phyloP scores from a whole-genome alignment of 2,888 invertebrate species.

The Himalopsyche japonica region DNA sequence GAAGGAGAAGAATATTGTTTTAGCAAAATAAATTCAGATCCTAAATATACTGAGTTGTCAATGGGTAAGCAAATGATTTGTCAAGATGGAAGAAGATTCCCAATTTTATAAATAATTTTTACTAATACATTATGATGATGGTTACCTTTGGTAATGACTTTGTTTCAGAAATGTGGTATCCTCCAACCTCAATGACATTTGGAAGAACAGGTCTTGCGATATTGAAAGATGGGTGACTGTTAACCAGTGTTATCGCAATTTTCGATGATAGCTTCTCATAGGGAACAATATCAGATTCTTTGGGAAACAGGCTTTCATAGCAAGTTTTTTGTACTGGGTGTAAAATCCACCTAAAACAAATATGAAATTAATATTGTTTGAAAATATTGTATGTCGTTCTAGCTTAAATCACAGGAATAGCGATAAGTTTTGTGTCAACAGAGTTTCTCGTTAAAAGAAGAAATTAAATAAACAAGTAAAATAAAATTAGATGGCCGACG shows the following conservation, averaged over 20 bases:
- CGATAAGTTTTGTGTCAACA: too few species aligned
- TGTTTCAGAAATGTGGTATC: constrained; percentile 36
- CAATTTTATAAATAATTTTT: background rate
- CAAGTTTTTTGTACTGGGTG: constrained; percentile 1
- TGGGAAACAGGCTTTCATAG: constrained; percentile 18
- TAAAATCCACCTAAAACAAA: constrained; percentile 13
- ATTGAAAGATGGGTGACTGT: constrained; percentile 36
- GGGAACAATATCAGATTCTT: constrained; percentile 19
- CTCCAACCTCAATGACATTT: constrained; percentile 36
- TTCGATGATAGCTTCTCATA: constrained; percentile 24
- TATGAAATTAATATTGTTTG: background rate
- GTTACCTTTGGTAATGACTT: constrained; percentile 28
- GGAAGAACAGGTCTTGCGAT: constrained; percentile 32
- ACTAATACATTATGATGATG: background rate
- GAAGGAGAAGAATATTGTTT: too few species aligned
- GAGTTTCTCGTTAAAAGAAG: too few species aligned
- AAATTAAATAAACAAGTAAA: too few species aligned
- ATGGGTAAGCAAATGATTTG: background rate
- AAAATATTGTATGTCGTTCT: too few species aligned
- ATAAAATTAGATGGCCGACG: too few species aligned
- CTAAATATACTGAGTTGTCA: background rate
- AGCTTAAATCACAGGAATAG: too few species aligned
- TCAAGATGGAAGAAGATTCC: too few species aligned
- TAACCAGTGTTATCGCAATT: constrained; percentile 32
- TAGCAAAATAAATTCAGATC: background rate